Conservation (phyloP, 1,140 invertebrate genomes). For the Brachionus sp. region DNA sequence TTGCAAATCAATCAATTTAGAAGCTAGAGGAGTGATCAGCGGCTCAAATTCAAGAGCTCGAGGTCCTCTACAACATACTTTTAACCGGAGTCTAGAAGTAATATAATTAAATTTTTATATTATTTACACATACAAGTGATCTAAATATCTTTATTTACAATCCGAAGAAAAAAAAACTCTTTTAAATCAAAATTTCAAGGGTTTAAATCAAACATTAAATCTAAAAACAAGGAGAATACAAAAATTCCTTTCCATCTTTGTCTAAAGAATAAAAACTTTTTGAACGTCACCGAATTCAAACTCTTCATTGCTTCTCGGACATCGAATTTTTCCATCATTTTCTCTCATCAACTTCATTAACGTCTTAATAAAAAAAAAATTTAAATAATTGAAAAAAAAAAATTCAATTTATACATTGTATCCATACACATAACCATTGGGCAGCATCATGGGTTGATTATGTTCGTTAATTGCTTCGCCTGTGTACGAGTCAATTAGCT, state of each 20-base stretch:
- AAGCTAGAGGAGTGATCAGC: too few relatives aligned
- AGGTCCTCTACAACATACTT: too few relatives aligned
- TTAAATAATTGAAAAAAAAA: conserved; percentile 49
- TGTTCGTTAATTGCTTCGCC: conserved; percentile 91
- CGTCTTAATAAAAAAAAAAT: conserved; percentile 62
- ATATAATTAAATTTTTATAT: not conserved
- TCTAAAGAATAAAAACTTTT: conserved; percentile 91
- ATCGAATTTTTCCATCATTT: conserved; percentile 81
- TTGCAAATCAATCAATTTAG: too few relatives aligned
- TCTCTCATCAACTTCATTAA: conserved; percentile 79
- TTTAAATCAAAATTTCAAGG: not conserved
- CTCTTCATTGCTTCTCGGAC: conserved; percentile 83
- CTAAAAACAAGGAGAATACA: not conserved
- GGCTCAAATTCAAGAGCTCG: too few relatives aligned
- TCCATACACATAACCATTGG: conserved; percentile 96
- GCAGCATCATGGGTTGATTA: conserved; percentile 95
- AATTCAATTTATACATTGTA: conserved; percentile 67
- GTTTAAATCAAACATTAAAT: not conserved
- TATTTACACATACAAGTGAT: not conserved
- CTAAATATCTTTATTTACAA: not conserved
- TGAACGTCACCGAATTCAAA: conserved; percentile 83
- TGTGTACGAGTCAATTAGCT: conserved; percentile 84
- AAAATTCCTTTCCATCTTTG: not conserved
- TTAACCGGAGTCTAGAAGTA: too few relatives aligned
- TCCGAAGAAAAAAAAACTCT: not conserved